A percentile compares a stretch with the other conserved stretches of the same genome.
Conservation (phyloP, 2,888 invertebrate species). For the Tinea pellionella region DNA sequence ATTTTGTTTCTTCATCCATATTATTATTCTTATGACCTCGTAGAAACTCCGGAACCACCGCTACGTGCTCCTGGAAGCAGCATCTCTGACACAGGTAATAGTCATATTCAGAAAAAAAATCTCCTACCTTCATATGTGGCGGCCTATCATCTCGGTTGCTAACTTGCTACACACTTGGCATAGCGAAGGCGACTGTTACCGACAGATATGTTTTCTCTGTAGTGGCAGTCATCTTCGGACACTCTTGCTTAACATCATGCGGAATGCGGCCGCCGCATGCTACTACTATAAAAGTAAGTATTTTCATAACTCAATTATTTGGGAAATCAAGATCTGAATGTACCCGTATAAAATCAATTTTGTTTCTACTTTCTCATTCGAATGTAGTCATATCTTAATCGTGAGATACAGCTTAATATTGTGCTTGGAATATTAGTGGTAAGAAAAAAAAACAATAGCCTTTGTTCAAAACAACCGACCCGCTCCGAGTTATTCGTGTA, state of each 20-base stretch:
- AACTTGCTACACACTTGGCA: no score
- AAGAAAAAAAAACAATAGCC: slow-evolving; percentile 56
- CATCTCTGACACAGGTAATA: slow-evolving; percentile 71
- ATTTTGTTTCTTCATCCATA: slow-evolving; percentile 25
- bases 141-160: no score
- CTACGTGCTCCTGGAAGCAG: slow-evolving; percentile 68
- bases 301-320: no score
- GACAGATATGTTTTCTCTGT: no score
- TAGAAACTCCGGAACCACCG: slow-evolving; percentile 75
- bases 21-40: slow-evolving; percentile 45
- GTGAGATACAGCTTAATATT: slow-evolving; percentile 28
- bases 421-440: slow-evolving; percentile 26
- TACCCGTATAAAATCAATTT: background rate
- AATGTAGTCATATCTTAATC: slow-evolving; percentile 15
- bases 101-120: slow-evolving; percentile 11
- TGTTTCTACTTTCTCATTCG: slow-evolving; percentile 23
- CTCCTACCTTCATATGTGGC: no score
- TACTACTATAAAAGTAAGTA: no score
- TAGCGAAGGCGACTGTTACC: no score
- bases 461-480: slow-evolving; percentile 50
- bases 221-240: no score
- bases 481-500: slow-evolving; percentile 42
- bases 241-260: no score
- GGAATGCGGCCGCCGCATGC: no score
- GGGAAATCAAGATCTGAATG: no score